phyloP scores from a whole-genome alignment of 1,140 invertebrate species.

The Aleiodes sp. region DNA sequence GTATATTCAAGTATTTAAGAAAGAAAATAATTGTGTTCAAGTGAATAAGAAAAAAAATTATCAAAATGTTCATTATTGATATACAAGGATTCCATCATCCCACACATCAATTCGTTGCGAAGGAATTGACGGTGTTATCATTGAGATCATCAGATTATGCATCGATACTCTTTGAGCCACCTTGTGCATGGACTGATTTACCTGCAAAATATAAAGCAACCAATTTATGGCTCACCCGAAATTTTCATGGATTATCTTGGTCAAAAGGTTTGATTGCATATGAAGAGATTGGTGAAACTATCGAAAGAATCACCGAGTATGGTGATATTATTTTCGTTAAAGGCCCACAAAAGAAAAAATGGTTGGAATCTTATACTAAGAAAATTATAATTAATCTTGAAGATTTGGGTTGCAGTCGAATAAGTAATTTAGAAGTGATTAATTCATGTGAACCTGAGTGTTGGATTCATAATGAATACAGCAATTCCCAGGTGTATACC shows the following conservation, averaged over 20 bases:
- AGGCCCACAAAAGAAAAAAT: constrained; percentile 33
- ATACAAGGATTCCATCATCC: no score
- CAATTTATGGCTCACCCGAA: constrained; percentile 31
- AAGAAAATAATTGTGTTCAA: no score
- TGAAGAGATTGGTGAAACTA: not conserved
- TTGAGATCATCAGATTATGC: no score
- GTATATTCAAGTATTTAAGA: no score
- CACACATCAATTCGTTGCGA: no score
- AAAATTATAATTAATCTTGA: not conserved
- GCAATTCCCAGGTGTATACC: no score
- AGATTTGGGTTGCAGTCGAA: not conserved
- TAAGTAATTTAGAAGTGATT: no score
- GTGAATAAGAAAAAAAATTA: no score
- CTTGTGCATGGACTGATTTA: constrained; percentile 25
- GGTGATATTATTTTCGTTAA: constrained; percentile 32
- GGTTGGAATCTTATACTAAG: constrained; percentile 19
- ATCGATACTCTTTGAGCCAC: constrained; percentile 32
- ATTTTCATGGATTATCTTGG: constrained; percentile 33
- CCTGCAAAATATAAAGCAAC: constrained; percentile 27
- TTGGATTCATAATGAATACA: no score
- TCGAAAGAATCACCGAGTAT: constrained; percentile 14
- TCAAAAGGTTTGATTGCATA: constrained; percentile 24
- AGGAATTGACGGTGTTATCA: no score
- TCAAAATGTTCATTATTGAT: no score
- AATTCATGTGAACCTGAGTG: no score